These are phyloP conservation scores for Netelia inedita DNA, from an alignment of 2,888 invertebrate genomes.

Conservation along the genomic window DNA sequence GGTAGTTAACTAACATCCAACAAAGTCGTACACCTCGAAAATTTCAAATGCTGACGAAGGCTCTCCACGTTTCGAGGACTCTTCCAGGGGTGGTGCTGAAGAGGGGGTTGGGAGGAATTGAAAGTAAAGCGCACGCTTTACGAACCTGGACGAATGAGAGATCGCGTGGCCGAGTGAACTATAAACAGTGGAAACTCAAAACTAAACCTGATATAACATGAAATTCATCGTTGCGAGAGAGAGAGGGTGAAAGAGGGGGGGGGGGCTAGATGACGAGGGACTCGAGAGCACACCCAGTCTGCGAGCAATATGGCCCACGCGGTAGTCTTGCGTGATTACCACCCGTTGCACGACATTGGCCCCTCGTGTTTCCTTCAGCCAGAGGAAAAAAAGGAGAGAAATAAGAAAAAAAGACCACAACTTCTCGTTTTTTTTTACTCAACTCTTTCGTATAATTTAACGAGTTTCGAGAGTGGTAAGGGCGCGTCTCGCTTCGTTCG, in stretches of 20 bases:
- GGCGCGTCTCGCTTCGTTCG: neutral
- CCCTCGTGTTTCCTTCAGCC: constrained; percentile 47
- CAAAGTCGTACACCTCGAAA: neutral
- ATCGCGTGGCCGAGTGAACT: constrained; percentile 61
- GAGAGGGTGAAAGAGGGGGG: constrained; percentile 26
- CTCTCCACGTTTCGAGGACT: neutral
- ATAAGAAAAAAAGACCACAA: neutral
- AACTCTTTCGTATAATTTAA: constrained; percentile 3
- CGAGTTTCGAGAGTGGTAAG: neutral
- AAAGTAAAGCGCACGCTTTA: constrained; percentile 26
- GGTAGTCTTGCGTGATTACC: constrained; percentile 74
- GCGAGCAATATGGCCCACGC: constrained; percentile 51
- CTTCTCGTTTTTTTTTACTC: constrained; percentile 20
- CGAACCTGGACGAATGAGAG: constrained; percentile 21
- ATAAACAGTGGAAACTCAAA: constrained; percentile 50
- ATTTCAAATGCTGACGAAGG: neutral
- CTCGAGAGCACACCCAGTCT: constrained; percentile 6
- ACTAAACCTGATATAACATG: constrained; percentile 41
- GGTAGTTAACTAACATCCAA: neutral
- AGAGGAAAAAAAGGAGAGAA: neutral
- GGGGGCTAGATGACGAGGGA: constrained; percentile 12
- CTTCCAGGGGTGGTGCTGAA: neutral
- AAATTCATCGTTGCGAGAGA: constrained; percentile 6
- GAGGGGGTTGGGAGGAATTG: neutral
- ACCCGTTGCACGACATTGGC: constrained; percentile 74